These are phyloP conservation scores for Camponotus pennsylvanicus DNA, from an alignment of 1,140 invertebrate species.

Conservation along the genomic window DNA sequence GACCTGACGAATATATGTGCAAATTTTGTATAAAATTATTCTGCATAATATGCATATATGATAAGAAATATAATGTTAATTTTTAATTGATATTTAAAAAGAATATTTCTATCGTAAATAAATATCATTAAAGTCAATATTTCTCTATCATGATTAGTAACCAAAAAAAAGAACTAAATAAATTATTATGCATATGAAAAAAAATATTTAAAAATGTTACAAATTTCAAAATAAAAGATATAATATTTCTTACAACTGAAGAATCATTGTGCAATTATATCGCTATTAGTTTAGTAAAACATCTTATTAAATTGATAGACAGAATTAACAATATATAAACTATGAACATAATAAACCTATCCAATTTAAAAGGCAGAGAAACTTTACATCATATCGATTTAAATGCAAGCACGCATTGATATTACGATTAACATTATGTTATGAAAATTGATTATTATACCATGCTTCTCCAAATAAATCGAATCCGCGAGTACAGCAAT, in stretches of 20 bases:
- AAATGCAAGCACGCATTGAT: background rate
- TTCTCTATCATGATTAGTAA: background rate
- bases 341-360: background rate
- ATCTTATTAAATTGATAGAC: background rate
- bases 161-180: background rate
- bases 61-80: background rate
- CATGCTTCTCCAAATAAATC: constrained; percentile 10
- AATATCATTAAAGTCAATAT: background rate
- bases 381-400: constrained; percentile 23
- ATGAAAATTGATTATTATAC: background rate
- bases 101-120: background rate
- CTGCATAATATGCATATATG: background rate
- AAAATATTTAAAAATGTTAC: too few species aligned
- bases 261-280: background rate
- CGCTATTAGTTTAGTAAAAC: background rate
- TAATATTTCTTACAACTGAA: background rate
- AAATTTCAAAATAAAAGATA: background rate
- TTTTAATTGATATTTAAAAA: background rate
- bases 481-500: constrained; percentile 19
- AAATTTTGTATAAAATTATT: background rate
- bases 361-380: background rate
- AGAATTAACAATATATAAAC: background rate
- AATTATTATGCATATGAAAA: background rate
- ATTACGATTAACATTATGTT: background rate
- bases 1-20: background rate